Evolutionary conservation across 2,888 invertebrate species (phyloP), one percentile per base, ranked within the genome.

Genomic region (Gymnosoma rotundatum): DNA sequence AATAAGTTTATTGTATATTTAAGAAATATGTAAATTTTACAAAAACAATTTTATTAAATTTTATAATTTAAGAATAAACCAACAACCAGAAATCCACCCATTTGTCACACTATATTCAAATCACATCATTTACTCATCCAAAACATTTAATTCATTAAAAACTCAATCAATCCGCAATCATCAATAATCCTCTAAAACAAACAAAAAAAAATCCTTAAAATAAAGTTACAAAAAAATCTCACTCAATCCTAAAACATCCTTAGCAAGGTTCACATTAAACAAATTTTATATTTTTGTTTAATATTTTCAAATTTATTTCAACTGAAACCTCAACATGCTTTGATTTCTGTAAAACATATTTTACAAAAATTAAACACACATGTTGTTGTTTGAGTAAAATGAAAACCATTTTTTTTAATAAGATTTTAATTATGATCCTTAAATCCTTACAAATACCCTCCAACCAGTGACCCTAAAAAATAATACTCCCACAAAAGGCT

Each of bases 1-100:
- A 8, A 8, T 42, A 25, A 25, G 25, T 25, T 25, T 25, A 25
- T 25, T 25, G 25, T 25, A 25, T 25, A 25, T 25, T 25, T 25
- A 58, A 32, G 32, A 7, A 32, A 8, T 32, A 32, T 45, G 10
- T 45, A 48, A 48, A 16, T n/a, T 16, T 16, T 7, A 48, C n/a
- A 2, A 48, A 48, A 48, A 6, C 0, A 48, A n/a, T 48, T 42
- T 42, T 12, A 42, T 42, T 2, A 6, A 42, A 12, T 42, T 42
- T 42, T 42, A 54, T 63, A 69, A 60, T 66, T 56, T 75, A 18
- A 58, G 42, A 72, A 66, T 20, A 66, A 79, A 52, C 58, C 79
- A 78, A 84, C 78, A 84, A 81, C 66, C 84, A 84, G 81, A 84
- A 84, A 84, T 84, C 84, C 84, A 84, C 81, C 84, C 81, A 84